These are phyloP conservation scores for Enteromius radiatus DNA, from an alignment of 2,797 vertebrate species.

Conservation along the genomic window DNA sequence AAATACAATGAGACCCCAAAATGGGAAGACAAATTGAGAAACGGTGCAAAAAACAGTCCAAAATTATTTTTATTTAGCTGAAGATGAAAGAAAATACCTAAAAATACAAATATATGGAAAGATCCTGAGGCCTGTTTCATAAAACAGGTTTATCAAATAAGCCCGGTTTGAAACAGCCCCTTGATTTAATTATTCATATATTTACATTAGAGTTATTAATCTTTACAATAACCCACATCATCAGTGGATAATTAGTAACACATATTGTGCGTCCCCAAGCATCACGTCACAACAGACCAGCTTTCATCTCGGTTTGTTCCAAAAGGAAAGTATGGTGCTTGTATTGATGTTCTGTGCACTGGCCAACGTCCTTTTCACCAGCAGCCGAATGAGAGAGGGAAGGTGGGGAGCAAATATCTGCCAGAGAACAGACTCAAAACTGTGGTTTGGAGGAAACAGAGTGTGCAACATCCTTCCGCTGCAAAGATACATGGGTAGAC, in stretches of 20 bases:
- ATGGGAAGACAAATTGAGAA: neutral
- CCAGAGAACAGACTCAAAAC: slow-evolving; percentile 12
- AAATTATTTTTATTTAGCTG: neutral
- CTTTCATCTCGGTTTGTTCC: neutral
- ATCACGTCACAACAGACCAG: neutral
- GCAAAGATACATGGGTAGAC: slow-evolving; percentile 22
- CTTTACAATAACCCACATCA: neutral
- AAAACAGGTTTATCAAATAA: too few relatives aligned
- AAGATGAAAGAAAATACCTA: neutral
- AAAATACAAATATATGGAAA: slow-evolving; percentile 1
- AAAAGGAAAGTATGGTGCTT: neutral
- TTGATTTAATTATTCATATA: neutral
- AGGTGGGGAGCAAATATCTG: slow-evolving; percentile 4
- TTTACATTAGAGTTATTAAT: neutral
- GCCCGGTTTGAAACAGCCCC: too few relatives aligned
- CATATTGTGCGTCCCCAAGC: neutral
- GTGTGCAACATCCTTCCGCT: slow-evolving; percentile 58
- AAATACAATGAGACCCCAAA: neutral
- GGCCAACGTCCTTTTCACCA: slow-evolving; percentile 5
- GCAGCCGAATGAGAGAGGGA: neutral
- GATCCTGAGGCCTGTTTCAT: neutral
- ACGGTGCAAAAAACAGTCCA: neutral
- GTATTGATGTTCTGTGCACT: neutral
- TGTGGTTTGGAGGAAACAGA: slow-evolving; percentile 54
- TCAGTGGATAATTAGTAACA: neutral